Conservation (phyloP, 2,113 vertebrate genomes). For the Barbus barbus region DNA sequence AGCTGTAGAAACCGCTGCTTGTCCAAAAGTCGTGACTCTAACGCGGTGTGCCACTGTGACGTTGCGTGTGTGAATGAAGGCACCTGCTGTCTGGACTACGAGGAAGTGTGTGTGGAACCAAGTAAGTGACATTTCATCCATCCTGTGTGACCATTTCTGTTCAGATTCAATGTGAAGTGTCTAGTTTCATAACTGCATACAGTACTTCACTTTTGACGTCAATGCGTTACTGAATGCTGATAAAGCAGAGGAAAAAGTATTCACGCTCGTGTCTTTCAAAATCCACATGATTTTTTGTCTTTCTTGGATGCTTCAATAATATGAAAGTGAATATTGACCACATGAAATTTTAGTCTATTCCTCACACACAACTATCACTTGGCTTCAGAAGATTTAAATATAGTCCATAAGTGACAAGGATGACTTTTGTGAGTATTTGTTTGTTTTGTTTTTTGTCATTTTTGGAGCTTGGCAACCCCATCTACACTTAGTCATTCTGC, state of each 20-base stretch:
- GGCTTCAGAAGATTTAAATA: not conserved
- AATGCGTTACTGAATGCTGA: not conserved
- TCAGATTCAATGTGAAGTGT: not conserved
- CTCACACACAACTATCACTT: not conserved
- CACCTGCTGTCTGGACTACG: conserved; percentile 53
- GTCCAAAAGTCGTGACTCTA: not conserved
- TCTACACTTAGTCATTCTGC: not conserved
- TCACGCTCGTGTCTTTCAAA: not conserved
- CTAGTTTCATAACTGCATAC: not conserved
- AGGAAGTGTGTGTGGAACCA: conserved; percentile 50
- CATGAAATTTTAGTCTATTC: not conserved
- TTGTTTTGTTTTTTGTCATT: no score
- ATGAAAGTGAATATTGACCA: not conserved
- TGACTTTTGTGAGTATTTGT: not conserved
- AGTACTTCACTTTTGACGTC: not conserved
- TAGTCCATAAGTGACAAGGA: not conserved
- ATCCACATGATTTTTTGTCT: not conserved
- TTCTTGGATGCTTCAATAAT: not conserved
- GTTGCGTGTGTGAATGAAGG: conserved; percentile 39
- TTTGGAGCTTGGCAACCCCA: not conserved
- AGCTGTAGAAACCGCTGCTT: conserved; percentile 52
- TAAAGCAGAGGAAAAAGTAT: not conserved
- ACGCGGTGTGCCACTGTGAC: conserved; percentile 36
- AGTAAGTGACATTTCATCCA: conserved; percentile 41
- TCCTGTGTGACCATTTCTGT: not conserved